Evolutionary conservation across 2,888 invertebrate genomes (phyloP).

Genomic region (Drepanosiphum platanoidis): DNA sequence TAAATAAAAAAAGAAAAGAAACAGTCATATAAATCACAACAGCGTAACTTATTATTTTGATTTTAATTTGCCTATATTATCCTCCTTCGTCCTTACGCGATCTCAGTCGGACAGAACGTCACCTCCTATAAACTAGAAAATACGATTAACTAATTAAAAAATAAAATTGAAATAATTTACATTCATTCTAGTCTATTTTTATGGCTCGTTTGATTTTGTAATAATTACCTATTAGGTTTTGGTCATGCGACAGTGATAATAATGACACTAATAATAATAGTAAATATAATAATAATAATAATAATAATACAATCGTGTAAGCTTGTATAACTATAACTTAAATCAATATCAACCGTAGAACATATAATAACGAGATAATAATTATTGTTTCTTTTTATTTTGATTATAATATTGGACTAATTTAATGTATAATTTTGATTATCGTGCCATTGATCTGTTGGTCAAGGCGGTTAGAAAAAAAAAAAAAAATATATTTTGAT

Average conservation of each 20-base stretch:
- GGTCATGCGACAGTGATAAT: not conserved
- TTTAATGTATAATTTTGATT: conserved; percentile 55
- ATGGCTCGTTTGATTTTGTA: not conserved
- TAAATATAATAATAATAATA: not conserved
- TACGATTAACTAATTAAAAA: not conserved
- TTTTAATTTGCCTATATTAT: not conserved
- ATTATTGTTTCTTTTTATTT: conserved; percentile 28
- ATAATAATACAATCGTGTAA: not conserved
- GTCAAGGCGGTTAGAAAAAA: not conserved
- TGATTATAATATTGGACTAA: conserved; percentile 44
- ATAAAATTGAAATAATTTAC: no score
- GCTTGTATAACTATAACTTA: conserved; percentile 10
- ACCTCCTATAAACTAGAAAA: not conserved
- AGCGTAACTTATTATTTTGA: not conserved
- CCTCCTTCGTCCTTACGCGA: not conserved
- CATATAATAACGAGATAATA: conserved; percentile 28
- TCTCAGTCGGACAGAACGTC: not conserved
- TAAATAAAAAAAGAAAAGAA: not conserved
- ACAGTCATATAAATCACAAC: conserved; percentile 10
- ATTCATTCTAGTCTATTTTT: no score
- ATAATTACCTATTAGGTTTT: not conserved
- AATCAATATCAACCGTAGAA: conserved; percentile 30
- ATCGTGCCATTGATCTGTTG: conserved; percentile 11
- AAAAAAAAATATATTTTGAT: conserved; percentile 48
- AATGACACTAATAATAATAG: not conserved